phyloP scores from a whole-genome alignment of 1,140 invertebrate genomes.

The Rhynchophorus ferrugineus region DNA sequence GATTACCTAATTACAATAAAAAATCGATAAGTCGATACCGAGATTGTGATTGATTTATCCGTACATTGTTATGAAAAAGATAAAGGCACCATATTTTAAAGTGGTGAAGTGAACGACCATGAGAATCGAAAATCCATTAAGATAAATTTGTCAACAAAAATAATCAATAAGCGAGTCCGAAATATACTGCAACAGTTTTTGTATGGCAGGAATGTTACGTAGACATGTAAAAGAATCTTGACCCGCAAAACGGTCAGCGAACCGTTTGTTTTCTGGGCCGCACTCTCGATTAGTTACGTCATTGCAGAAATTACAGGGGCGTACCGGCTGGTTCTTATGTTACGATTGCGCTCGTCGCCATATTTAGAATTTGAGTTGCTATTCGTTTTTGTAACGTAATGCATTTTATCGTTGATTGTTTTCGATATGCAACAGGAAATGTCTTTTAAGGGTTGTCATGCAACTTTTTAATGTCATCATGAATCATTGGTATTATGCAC shows the following conservation, averaged over 20 bases:
- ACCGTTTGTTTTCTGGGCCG: conserved; percentile 20
- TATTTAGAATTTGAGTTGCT: not conserved
- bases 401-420: not conserved
- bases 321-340: conserved; percentile 5
- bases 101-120: no score
- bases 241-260: conserved; percentile 24
- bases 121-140: no score
- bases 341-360: not conserved
- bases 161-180: no score
- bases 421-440: not conserved
- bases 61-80: no score
- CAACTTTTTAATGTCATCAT: no score
- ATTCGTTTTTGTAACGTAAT: not conserved
- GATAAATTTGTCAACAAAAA: no score
- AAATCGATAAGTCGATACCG: no score
- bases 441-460: no score
- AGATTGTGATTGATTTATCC: no score
- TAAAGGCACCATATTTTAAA: no score
- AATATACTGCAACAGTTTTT: not conserved
- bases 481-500: no score
- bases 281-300: conserved; percentile 34
- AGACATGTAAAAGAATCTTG: conserved; percentile 23
- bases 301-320: conserved; percentile 31
- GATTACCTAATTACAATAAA: no score
- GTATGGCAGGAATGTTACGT: not conserved